These are phyloP conservation scores for Drosophila barbarae DNA, from an alignment of 2,888 invertebrate species.

Conservation along the genomic window DNA sequence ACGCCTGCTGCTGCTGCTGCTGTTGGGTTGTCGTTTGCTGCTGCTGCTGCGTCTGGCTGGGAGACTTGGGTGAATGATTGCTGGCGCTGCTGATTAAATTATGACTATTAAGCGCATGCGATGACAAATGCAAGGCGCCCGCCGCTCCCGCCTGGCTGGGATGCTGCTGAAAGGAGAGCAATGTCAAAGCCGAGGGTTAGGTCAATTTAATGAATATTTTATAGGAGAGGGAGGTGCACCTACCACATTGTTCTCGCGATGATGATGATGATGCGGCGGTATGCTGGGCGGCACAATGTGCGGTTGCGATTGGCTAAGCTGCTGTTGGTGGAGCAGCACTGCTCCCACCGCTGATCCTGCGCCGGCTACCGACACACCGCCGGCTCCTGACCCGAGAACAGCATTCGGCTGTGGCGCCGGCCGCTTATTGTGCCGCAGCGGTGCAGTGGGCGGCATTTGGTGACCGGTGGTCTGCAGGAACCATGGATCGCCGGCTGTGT, in stretches of 20 bases:
- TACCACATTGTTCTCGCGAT: slow-evolving; percentile 76
- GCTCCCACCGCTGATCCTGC: slow-evolving; percentile 44
- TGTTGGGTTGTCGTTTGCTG: slow-evolving; percentile 57
- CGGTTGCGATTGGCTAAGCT: slow-evolving; percentile 79
- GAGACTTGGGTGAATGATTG: slow-evolving; percentile 80
- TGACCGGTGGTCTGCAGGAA: slow-evolving; percentile 80
- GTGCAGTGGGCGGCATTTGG: slow-evolving; percentile 81
- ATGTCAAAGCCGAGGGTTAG: slow-evolving; percentile 12
- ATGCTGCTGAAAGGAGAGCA: slow-evolving; percentile 74
- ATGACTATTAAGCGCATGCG: slow-evolving; percentile 80
- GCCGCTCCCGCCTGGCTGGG: slow-evolving; percentile 58
- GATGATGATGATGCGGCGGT: slow-evolving; percentile 76
- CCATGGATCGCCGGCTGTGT: slow-evolving; percentile 80
- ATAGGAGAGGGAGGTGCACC: slow-evolving; percentile 1
- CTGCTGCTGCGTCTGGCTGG: slow-evolving; percentile 77
- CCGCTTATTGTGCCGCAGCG: slow-evolving; percentile 80
- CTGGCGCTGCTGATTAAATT: slow-evolving; percentile 77
- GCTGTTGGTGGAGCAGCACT: slow-evolving; percentile 76
- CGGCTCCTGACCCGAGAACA: slow-evolving; percentile 37
- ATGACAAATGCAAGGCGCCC: slow-evolving; percentile 77
- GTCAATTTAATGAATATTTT: slow-evolving; percentile 1
- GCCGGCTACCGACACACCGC: slow-evolving; percentile 34
- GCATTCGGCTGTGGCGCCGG: slow-evolving; percentile 79
- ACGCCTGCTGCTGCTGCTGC: slow-evolving; percentile 63
- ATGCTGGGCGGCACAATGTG: slow-evolving; percentile 79